phyloP scores from a whole-genome alignment of 2,113 vertebrate species.

The Chamaea fasciata region DNA sequence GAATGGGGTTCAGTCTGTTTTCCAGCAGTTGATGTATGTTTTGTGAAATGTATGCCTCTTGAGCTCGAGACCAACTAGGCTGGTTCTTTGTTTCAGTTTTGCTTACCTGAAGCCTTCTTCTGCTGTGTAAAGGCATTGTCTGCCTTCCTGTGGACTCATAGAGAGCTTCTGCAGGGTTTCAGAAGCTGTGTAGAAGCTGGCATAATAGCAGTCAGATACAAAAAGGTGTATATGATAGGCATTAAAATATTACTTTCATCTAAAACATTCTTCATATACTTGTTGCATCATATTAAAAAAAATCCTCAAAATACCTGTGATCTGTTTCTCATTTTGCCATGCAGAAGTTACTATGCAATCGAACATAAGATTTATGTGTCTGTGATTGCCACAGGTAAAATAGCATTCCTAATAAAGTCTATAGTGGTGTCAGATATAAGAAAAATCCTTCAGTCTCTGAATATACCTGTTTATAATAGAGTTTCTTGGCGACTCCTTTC shows the following conservation, averaged over 20 bases:
- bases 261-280: not conserved
- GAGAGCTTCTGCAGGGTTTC: not conserved
- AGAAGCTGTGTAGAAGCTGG: not conserved
- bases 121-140: not conserved
- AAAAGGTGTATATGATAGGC: not conserved
- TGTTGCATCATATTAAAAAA: not conserved
- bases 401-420: not conserved
- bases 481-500: not conserved
- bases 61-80: not conserved
- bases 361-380: constrained; percentile 17
- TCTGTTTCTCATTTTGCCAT: not conserved
- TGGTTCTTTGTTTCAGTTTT: constrained; percentile 7
- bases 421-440: not conserved
- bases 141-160: not conserved
- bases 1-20: not conserved
- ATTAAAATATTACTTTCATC: not conserved
- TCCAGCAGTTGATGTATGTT: not conserved
- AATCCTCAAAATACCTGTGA: not conserved
- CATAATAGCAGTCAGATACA: not conserved
- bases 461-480: not conserved
- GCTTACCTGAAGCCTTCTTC: not conserved
- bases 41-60: not conserved
- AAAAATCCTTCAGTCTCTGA: not conserved
- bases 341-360: constrained; percentile 8
- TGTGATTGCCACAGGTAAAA: constrained; percentile 7